These are phyloP conservation scores for Chaitophorus viminalis DNA, from an alignment of 2,888 invertebrate genomes.

Conservation along the genomic window DNA sequence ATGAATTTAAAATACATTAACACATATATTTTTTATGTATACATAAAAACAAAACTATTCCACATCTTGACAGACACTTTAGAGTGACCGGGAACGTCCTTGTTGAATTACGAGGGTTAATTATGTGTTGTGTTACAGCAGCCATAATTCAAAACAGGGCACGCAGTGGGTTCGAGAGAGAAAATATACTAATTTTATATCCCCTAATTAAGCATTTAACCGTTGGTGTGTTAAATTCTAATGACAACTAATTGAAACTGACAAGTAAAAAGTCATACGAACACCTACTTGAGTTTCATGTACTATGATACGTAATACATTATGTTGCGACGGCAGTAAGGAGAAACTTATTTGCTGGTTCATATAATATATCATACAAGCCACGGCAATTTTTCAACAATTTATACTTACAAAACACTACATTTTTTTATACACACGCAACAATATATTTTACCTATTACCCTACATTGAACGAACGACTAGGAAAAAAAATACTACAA, in stretches of 20 bases:
- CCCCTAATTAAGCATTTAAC: slow-evolving; percentile 47
- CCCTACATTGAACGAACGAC: neutral
- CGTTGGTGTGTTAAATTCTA: slow-evolving; percentile 22
- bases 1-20: too few species aligned
- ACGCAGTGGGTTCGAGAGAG: neutral
- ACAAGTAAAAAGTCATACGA: slow-evolving; percentile 36
- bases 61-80: slow-evolving; percentile 21
- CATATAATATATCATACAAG: neutral
- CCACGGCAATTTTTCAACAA: neutral
- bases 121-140: slow-evolving; percentile 19
- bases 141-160: slow-evolving; percentile 55
- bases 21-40: neutral
- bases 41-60: neutral
- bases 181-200: slow-evolving; percentile 47
- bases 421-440: neutral
- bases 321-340: neutral
- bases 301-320: neutral
- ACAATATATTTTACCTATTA: slow-evolving; percentile 11
- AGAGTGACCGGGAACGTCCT: slow-evolving; percentile 17
- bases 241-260: slow-evolving; percentile 49
- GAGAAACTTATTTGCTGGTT: neutral
- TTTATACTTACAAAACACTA: neutral
- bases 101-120: slow-evolving; percentile 54
- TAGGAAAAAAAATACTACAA: slow-evolving; percentile 3
- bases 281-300: neutral